Conservation (phyloP, 92 coral and sea anemone genomes). For the Palythoa grandis region DNA sequence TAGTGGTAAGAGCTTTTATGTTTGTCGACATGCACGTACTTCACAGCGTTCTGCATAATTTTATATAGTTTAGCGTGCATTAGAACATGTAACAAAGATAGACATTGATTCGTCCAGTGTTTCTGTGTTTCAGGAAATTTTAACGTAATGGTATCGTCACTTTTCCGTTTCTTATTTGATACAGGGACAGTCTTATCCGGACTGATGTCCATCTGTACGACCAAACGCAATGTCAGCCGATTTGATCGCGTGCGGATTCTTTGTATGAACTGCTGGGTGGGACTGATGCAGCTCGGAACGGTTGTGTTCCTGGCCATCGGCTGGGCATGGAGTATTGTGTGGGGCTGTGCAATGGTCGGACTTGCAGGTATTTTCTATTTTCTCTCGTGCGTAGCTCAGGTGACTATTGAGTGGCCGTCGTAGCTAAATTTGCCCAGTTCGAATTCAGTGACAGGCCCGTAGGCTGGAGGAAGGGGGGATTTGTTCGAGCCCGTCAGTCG, state of each 20-base stretch:
- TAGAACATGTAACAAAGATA: too few species aligned
- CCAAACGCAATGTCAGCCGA: conserved; percentile 60
- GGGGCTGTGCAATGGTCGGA: conserved; percentile 99
- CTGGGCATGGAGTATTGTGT: conserved; percentile 96
- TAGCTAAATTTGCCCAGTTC: too few species aligned
- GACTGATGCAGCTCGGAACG: conserved; percentile 81
- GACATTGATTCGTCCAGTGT: too few species aligned
- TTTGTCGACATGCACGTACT: too few species aligned
- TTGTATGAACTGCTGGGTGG: conserved; percentile 85
- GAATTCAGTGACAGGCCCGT: too few species aligned
- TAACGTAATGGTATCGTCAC: too few species aligned
- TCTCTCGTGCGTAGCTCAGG: conserved; percentile 44
- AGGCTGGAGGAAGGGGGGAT: too few species aligned
- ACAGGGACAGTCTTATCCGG: conserved; percentile 92
- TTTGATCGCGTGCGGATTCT: conserved; percentile 67
- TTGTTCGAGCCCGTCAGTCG: too few species aligned
- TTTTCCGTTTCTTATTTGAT: not conserved
- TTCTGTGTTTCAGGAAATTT: too few species aligned
- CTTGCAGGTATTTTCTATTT: conserved; percentile 76
- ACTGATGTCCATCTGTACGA: conserved; percentile 78
- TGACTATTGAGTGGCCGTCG: not conserved
- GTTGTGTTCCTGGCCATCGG: conserved; percentile 92
- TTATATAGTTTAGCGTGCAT: too few species aligned
- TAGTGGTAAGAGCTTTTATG: too few species aligned
- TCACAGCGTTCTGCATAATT: too few species aligned